phyloP scores from a whole-genome alignment of 2,113 vertebrate species.

The Jaculus jaculus region DNA sequence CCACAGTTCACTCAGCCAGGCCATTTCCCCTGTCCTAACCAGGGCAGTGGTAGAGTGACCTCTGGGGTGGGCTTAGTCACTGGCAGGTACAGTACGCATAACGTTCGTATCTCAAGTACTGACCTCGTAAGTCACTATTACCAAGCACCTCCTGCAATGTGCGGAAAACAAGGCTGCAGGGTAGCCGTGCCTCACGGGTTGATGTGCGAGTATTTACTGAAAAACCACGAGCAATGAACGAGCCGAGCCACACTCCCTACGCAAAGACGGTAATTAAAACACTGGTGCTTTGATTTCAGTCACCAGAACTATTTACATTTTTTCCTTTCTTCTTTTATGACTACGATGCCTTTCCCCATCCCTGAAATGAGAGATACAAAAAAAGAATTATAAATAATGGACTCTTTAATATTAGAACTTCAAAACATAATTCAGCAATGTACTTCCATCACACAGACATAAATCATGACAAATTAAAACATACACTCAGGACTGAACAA shows the following conservation, averaged over 20 bases:
- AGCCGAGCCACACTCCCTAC: neutral
- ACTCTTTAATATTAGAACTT: constrained; percentile 30
- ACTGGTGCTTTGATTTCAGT: neutral
- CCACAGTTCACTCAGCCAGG: neutral
- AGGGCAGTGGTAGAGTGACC: neutral
- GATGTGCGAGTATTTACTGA: constrained; percentile 39
- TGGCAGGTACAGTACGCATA: too few species aligned
- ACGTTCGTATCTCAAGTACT: neutral
- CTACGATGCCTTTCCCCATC: constrained; percentile 88
- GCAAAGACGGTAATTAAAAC: constrained; percentile 12
- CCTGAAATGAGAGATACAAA: constrained; percentile 83
- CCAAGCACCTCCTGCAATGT: constrained; percentile 3
- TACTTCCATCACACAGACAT: neutral
- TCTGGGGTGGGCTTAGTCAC: neutral
- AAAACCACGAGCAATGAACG: constrained; percentile 18
- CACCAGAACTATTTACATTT: constrained; percentile 23
- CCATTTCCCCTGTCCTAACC: neutral
- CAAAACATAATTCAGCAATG: constrained; percentile 30
- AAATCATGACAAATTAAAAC: constrained; percentile 9
- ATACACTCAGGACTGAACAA: constrained; percentile 9
- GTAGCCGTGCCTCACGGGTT: neutral
- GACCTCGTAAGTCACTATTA: neutral
- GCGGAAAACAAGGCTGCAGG: neutral
- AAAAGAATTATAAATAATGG: constrained; percentile 25
- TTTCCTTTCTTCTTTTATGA: constrained; percentile 89